Conservation (phyloP, 2,113 vertebrate genomes). For the Pardalotus punctatus region DNA sequence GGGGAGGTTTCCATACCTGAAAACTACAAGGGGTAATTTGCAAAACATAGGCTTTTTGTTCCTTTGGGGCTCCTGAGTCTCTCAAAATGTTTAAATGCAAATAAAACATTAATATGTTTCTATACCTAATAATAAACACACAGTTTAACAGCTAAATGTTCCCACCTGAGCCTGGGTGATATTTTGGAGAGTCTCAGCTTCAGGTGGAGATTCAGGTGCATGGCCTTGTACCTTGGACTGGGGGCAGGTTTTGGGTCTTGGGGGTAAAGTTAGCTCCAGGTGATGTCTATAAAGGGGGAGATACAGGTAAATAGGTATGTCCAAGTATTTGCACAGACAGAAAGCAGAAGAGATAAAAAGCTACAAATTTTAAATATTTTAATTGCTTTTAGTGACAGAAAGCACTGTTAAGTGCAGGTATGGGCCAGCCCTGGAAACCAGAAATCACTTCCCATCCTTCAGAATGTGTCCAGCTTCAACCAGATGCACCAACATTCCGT, state of each 20-base stretch:
- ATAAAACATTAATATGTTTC: neutral
- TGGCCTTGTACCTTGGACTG: neutral
- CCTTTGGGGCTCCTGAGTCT: neutral
- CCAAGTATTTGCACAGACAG: neutral
- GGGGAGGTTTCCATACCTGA: slow-evolving; percentile 12
- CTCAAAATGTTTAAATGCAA: slow-evolving; percentile 1
- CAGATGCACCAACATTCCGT: rapidly evolving
- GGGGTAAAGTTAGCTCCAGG: neutral
- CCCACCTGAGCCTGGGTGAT: neutral
- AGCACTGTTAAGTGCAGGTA: neutral
- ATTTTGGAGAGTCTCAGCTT: neutral
- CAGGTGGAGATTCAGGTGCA: neutral
- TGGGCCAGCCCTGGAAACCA: neutral
- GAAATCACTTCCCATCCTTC: neutral
- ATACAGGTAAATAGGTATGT: rapidly evolving
- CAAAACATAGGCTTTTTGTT: slow-evolving; percentile 16
- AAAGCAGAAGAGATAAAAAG: neutral
- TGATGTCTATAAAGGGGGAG: rapidly evolving
- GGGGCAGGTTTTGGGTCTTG: neutral
- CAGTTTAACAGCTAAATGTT: neutral
- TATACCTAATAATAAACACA: neutral
- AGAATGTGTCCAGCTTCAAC: neutral
- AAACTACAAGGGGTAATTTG: slow-evolving; percentile 37
- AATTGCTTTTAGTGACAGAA: neutral
- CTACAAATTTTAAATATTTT: neutral